Evolutionary conservation across 2,888 invertebrate genomes (phyloP).

Genomic region (Thecophora atra): DNA sequence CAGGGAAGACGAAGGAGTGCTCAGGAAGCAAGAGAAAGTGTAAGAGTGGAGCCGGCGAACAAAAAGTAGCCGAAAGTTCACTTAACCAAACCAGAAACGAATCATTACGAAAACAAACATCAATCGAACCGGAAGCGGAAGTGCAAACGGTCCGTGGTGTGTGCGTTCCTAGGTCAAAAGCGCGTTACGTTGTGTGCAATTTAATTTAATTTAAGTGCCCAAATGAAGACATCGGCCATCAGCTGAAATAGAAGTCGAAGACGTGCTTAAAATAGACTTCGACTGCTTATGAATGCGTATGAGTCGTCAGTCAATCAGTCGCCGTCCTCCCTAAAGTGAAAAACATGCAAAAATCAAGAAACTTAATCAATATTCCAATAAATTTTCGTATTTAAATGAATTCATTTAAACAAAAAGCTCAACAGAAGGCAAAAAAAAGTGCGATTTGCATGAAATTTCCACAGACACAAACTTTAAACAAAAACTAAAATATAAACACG

Average conservation of each 20-base stretch:
- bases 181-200: constrained; percentile 14
- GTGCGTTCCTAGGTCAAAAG: constrained; percentile 1
- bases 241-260: background rate
- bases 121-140: constrained; percentile 17
- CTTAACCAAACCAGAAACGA: background rate
- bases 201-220: constrained; percentile 2
- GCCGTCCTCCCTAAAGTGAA: background rate
- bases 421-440: no score
- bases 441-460: no score
- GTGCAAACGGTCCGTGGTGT: constrained; percentile 7
- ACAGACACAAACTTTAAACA: no score
- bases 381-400: background rate
- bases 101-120: background rate
- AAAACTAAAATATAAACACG: no score
- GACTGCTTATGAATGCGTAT: background rate
- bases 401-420: no score
- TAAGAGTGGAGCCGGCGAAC: background rate
- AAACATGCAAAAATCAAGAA: no score
- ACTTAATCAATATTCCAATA: no score
- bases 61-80: background rate
- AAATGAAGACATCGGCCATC: background rate
- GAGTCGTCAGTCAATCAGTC: background rate
- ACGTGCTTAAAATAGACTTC: background rate
- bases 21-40: background rate
- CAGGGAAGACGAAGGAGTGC: background rate